phyloP scores from a whole-genome alignment of 2,797 vertebrate species.

The Notoglanidium macrostoma region DNA sequence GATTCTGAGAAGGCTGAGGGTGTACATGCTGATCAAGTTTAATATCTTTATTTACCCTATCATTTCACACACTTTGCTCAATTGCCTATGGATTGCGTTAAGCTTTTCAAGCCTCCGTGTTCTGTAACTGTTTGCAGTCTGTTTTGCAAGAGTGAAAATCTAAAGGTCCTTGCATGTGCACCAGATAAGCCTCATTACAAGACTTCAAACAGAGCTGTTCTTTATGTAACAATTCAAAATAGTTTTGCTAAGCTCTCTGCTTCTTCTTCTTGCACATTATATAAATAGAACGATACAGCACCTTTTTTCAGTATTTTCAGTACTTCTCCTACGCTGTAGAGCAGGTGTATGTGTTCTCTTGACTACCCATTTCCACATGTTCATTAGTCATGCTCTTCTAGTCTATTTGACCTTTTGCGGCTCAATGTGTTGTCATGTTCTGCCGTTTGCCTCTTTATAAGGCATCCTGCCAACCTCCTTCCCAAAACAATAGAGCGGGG shows the following conservation, averaged over 20 bases:
- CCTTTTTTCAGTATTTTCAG: background rate
- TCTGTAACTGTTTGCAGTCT: slow-evolving; percentile 17
- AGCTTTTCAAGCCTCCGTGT: background rate
- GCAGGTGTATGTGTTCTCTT: slow-evolving; percentile 25
- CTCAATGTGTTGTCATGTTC: slow-evolving; percentile 20
- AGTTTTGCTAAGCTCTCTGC: background rate
- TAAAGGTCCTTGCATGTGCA: background rate
- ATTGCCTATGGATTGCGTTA: background rate
- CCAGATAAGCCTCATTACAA: background rate
- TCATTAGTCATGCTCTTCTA: slow-evolving; percentile 24
- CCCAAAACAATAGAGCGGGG: slow-evolving; percentile 22
- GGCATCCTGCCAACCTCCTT: slow-evolving; percentile 2
- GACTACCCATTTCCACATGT: background rate
- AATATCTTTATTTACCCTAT: background rate
- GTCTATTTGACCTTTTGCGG: background rate
- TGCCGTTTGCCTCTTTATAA: slow-evolving; percentile 21
- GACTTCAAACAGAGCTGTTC: background rate
- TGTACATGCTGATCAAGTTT: slow-evolving; percentile 3
- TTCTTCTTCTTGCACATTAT: background rate
- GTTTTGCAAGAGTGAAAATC: background rate
- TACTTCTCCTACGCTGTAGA: slow-evolving; percentile 1
- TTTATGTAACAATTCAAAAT: background rate
- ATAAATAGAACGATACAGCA: background rate
- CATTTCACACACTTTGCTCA: slow-evolving; percentile 13
- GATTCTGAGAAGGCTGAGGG: background rate